These are phyloP conservation scores for Brachymystax lenok DNA, from an alignment of 2,797 vertebrate species.

Conservation along the genomic window DNA sequence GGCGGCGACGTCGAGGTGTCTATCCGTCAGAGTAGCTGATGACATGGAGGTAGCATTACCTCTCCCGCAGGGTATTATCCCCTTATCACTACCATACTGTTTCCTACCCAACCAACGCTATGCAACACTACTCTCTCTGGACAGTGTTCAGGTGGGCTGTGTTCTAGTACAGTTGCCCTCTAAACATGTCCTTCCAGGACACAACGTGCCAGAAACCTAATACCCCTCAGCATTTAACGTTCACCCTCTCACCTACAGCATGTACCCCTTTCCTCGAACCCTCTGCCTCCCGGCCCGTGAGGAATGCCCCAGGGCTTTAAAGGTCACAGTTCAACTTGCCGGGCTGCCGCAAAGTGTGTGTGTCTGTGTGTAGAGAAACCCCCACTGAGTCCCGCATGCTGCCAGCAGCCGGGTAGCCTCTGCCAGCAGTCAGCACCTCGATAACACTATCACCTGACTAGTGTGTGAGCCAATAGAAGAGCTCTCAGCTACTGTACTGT, in stretches of 20 bases:
- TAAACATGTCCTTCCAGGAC: constrained; percentile 36
- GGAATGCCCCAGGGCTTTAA: constrained; percentile 43
- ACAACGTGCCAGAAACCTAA: constrained; percentile 43
- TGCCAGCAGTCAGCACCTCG: constrained; percentile 54
- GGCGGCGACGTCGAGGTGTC: constrained; percentile 31
- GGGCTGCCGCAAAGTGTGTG: not conserved
- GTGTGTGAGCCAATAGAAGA: constrained; percentile 47
- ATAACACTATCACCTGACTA: constrained; percentile 48
- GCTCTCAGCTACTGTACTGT: constrained; percentile 25
- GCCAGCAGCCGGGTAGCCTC: not conserved
- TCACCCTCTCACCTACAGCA: constrained; percentile 32
- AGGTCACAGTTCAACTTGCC: constrained; percentile 56
- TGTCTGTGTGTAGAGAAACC: not conserved
- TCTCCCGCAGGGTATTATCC: constrained; percentile 26
- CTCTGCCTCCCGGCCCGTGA: constrained; percentile 20
- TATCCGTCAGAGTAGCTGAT: constrained; percentile 48
- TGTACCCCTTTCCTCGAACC: constrained; percentile 1
- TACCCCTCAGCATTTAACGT: constrained; percentile 56
- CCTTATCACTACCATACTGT: constrained; percentile 30
- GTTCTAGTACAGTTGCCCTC: constrained; percentile 6
- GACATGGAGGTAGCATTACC: constrained; percentile 35
- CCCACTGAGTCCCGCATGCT: not conserved
- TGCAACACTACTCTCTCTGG: constrained; percentile 23
- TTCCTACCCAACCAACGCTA: not conserved
- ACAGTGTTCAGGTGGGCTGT: constrained; percentile 15